Percentiles rank a stretch among this genome's conserved stretches.
phyloP scores from a whole-genome alignment of 2,888 invertebrate species.

The Limnephilus auricula region DNA sequence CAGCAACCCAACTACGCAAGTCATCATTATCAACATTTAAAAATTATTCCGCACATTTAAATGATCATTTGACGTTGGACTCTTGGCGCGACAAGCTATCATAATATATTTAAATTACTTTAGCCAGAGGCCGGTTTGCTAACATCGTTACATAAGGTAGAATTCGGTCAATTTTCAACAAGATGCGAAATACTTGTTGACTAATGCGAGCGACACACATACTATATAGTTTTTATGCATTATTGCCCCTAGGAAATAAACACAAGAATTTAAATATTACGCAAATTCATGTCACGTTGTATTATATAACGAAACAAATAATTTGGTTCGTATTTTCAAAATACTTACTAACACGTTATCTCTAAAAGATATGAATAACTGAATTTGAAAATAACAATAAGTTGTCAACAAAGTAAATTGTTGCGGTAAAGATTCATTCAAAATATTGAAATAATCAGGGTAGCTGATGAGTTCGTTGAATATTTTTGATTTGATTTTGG shows the following conservation, averaged over 20 bases:
- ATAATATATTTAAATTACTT: neutral
- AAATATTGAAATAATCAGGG: too few relatives aligned
- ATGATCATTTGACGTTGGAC: neutral
- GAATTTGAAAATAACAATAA: too few relatives aligned
- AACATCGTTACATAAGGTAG: neutral
- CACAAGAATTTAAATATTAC: neutral
- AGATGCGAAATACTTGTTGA: neutral
- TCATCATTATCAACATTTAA: neutral
- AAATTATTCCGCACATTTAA: neutral
- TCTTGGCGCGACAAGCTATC: neutral
- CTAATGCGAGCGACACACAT: neutral
- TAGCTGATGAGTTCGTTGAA: too few relatives aligned
- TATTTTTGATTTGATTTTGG: too few relatives aligned
- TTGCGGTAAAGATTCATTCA: too few relatives aligned
- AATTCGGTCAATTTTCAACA: constrained; percentile 18
- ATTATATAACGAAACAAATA: too few relatives aligned
- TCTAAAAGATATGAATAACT: too few relatives aligned
- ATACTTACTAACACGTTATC: too few relatives aligned
- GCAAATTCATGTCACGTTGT: neutral
- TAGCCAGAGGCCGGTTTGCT: constrained; percentile 10
- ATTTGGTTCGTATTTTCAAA: too few relatives aligned
- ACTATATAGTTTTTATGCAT: neutral
- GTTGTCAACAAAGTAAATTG: too few relatives aligned
- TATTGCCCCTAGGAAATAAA: constrained; percentile 4
- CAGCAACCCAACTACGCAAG: neutral